phyloP scores from a whole-genome alignment of 1,140 invertebrate genomes.

The Penaeus vannamei region DNA sequence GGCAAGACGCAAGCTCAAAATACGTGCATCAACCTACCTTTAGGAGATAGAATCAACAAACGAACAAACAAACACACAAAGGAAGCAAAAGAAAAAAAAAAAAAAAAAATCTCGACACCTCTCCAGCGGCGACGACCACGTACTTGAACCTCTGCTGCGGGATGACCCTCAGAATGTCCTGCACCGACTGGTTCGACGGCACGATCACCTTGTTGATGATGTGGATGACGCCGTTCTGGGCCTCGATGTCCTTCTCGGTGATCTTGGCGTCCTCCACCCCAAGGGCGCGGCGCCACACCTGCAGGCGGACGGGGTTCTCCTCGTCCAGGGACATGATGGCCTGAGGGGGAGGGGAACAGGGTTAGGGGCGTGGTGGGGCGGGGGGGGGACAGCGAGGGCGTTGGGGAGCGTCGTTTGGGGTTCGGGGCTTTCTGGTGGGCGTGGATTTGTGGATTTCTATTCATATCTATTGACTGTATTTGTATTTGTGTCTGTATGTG shows the following conservation, averaged over 20 bases:
- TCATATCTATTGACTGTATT: not conserved
- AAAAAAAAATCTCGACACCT: not conserved
- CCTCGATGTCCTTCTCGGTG: constrained; percentile 73
- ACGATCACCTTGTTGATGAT: constrained; percentile 75
- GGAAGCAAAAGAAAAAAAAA: not conserved
- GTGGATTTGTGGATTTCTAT: not conserved
- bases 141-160: constrained; percentile 72
- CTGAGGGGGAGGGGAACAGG: constrained; percentile 63
- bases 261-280: constrained; percentile 74
- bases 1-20: too few relatives aligned
- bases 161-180: constrained; percentile 71
- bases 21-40: too few relatives aligned
- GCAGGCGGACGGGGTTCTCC: constrained; percentile 72
- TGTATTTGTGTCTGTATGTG: not conserved
- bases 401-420: too few relatives aligned
- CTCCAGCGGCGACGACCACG: not conserved
- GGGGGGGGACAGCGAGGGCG: not conserved
- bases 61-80: not conserved
- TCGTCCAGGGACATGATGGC: constrained; percentile 72
- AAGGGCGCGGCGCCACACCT: constrained; percentile 72
- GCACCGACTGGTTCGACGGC: constrained; percentile 72
- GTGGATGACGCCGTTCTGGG: constrained; percentile 76
- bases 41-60: too few relatives aligned
- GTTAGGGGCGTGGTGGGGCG: not conserved
- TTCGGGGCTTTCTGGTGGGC: too few relatives aligned